Conservation (phyloP, 2,888 invertebrate species). For the Yponomeuta sedellus region DNA sequence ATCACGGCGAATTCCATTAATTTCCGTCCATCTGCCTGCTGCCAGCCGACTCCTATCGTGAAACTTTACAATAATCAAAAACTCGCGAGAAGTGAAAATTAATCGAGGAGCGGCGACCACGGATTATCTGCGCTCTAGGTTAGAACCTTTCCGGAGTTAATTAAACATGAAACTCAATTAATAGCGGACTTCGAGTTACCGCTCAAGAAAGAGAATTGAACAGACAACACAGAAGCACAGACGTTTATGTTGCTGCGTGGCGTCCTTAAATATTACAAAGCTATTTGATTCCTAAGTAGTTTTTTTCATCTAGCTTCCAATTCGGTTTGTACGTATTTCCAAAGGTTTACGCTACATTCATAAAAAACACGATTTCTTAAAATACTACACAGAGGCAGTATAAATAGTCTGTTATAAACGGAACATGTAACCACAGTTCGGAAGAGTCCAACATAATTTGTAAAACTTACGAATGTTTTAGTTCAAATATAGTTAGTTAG, state of each 20-base stretch:
- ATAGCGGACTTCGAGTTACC: conserved; percentile 71
- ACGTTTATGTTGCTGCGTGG: not conserved
- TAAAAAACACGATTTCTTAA: no score
- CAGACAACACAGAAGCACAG: not conserved
- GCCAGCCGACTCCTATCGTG: conserved; percentile 29
- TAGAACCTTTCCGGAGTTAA: conserved; percentile 55
- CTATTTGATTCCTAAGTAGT: no score
- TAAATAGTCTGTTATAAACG: no score
- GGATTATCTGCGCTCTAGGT: conserved; percentile 52
- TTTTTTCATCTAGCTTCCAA: no score
- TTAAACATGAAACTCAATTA: conserved; percentile 77
- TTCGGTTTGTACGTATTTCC: no score
- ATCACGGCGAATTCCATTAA: not conserved
- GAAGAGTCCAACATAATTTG: no score
- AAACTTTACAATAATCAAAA: conserved; percentile 42
- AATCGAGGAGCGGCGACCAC: conserved; percentile 25
- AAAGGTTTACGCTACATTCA: no score
- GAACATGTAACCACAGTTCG: no score
- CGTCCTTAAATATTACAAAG: no score
- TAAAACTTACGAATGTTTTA: no score
- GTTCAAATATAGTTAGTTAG: no score
- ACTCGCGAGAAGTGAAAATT: conserved; percentile 45
- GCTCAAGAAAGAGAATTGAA: conserved; percentile 31
- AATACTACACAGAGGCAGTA: no score
- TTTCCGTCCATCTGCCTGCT: not conserved